Evolutionary conservation across 2,113 vertebrate genomes (phyloP), one percentile per base, ranked within the genome.

Genomic region (Cathartes aura): DNA sequence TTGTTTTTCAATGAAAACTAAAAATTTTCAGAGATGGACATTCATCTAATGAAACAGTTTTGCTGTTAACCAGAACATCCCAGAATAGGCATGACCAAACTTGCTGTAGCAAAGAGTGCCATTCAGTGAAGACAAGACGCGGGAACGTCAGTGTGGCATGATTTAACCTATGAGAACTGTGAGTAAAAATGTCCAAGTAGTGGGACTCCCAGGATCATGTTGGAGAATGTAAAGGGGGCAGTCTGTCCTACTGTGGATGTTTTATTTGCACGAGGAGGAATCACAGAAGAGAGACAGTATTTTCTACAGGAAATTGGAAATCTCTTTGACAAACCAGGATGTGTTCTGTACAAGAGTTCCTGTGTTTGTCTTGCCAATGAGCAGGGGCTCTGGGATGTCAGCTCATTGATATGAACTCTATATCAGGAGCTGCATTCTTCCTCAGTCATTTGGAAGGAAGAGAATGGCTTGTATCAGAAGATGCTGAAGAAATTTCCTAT

Each of bases 291-390:
- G 27, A 45, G 34, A 14, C 14, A 2, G 45, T 63, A 86, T 80
- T 83, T 75, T 89, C 75, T 72, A 7, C 74, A 86, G 82, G 71
- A 86, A 90, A 18, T 14, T 22, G n/a, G 50, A 66, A 87, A 43
- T 90, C 36, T 42, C 27, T 92, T 47, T 87, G 47, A 60, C 30
- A 56, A 86, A 86, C 27, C 85, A 90, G 66, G 82, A 82, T 90
- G 90, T 64, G 74, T 68, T 88, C 73, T 55, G 70, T 40, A 19
- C 38, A 34, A 15, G 74, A 88, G 70, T 94, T 96, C 79, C 84
- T 95, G 81, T 94, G 70, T 93, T 95, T 92, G 88, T 72, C 75
- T 72, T 86, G 58, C 58, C 34, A 23, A 26, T 58, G 50, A 72
- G 60, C 73, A 55, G 60, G 50, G 48, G 15, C 38, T 90, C 70